Percentiles rank a stretch among this genome's conserved stretches.
These are phyloP conservation scores for Anguilla rostrata DNA, from an alignment of 2,113 vertebrate genomes.

Conservation along the genomic window DNA sequence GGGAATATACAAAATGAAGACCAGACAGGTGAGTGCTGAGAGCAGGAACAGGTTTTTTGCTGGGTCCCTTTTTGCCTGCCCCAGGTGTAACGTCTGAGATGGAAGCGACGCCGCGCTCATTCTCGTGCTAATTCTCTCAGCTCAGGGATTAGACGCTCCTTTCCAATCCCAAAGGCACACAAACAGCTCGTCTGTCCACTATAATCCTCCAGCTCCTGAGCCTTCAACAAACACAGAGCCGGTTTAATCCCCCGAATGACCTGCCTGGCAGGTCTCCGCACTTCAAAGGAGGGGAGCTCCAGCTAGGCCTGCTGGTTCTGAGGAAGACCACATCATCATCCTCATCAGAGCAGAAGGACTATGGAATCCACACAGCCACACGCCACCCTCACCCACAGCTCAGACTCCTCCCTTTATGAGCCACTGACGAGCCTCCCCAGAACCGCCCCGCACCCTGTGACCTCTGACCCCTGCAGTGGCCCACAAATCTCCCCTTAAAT, in stretches of 20 bases:
- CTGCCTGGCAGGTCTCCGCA: conserved; percentile 13
- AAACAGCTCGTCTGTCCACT: conserved; percentile 36
- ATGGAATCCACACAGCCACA: neutral
- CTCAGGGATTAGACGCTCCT: conserved; percentile 33
- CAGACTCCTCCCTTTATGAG: too few relatives aligned
- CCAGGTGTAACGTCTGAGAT: conserved; percentile 38
- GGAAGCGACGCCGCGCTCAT: conserved; percentile 30
- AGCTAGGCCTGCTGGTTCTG: conserved; percentile 29
- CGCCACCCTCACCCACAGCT: too few relatives aligned
- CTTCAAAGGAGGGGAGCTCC: conserved; percentile 9
- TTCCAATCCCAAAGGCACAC: conserved; percentile 46
- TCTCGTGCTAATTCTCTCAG: conserved; percentile 41
- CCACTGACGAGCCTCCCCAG: too few relatives aligned
- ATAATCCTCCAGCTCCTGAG: conserved; percentile 27
- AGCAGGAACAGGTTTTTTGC: conserved; percentile 9
- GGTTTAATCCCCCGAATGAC: conserved; percentile 16
- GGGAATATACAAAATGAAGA: too few relatives aligned
- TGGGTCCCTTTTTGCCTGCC: conserved; percentile 6
- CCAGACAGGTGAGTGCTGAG: neutral
- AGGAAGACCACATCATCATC: conserved; percentile 48
- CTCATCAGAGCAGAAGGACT: conserved; percentile 9
- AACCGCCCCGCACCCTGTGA: neutral
- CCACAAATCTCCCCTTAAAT: neutral
- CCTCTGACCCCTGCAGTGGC: neutral
- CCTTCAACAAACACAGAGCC: conserved; percentile 36